Evolutionary conservation across 2,797 vertebrate species (phyloP), one percentile per base, ranked within the genome.

Genomic region (Poecilia picta): DNA sequence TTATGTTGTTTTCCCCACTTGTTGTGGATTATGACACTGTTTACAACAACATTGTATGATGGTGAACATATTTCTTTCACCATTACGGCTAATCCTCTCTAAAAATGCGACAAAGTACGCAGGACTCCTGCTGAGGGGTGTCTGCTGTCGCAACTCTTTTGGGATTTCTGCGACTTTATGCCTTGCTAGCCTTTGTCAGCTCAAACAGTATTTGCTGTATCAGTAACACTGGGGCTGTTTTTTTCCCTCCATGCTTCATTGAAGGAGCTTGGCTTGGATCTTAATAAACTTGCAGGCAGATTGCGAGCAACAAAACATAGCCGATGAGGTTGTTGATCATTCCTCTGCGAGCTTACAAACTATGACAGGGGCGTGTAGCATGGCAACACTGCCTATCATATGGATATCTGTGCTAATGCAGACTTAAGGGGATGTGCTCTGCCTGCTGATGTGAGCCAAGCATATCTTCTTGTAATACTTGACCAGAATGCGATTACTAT

Each of bases 401-500:
- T 82, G 77, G 75, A 84, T 91, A 90, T 94, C 82, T 92, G 86
- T 93, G 89, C 87, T 91, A 95, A 94, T 93, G 84, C 89, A 88
- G 88, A 85, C 90, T 93, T 92, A 91, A 89, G 81, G 74, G 90
- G 84, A 90, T 89, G 79, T 82, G 83, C 46, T 12, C 70, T 36
- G 66, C 79, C 64, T 84, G 81, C 51, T 85, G 86, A 84, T 81
- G 70, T 74, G 57, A 90, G 75, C 85, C 70, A 75, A 87, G 78
- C 75, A 75, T 81, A 75, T 89, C 87, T 91, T 95, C 89, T 92
- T 92, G 90, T 93, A 84, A 89, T 89, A 87, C 85, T 90, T 86
- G 87, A 83, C 77, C 83, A 83, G 80, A 85, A 87, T 81, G 36
- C 36, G 36, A 75, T 89, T 80, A 87, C 83, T 77, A 88, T 87